Evolutionary conservation across 1,140 invertebrate species (phyloP), one percentile per base, ranked within the genome.

Genomic region (Orius insidiosus): DNA sequence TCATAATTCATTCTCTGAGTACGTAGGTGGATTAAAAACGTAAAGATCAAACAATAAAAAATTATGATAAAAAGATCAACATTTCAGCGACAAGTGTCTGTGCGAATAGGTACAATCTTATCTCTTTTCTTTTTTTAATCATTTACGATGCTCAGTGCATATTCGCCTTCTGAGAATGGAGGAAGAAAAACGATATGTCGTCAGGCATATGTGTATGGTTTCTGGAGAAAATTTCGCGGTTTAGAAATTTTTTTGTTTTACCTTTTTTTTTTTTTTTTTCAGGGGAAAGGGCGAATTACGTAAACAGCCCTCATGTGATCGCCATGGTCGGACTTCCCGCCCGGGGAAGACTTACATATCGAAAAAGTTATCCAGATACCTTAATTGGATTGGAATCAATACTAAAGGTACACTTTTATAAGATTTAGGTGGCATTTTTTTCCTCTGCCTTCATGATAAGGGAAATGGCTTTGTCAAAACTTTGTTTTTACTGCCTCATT

Each of bases 321-420:
- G 90, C 89, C 0, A 96, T 98, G 89, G 95, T 98, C 6, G 95
- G 95, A 3, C 64, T 99, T 54, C 95, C 95, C 8, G 85, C 85
- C 0, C 69, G 88, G 87, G 90, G 11, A 99, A 98, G 67, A 98
- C 95, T 0, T 99, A 97, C 64, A 98, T 98, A 55, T 89, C 92
- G 4, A 96, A 97, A 63, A 98, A 98, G 61, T 65, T 98, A 9
- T 88, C 90, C 15, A 71, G 93, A 24, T 97, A 97, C 59, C 74
- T 98, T 18, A 97, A 97, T 61, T 98, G 93, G 94, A 96, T 97
- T 59, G 94, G 94, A 9, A 94, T 97, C 40, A 85, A 80, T 51
- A 97, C 93, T 0, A 85, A 77, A 71, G 82, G 81, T 85, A 59
- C n/a, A n/a, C n/a, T 33, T 49, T 32, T 24, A 4, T 24, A 24